These are phyloP conservation scores for Tokudaia muenninki DNA, from an alignment of 2,797 vertebrate species.

Conservation along the genomic window DNA sequence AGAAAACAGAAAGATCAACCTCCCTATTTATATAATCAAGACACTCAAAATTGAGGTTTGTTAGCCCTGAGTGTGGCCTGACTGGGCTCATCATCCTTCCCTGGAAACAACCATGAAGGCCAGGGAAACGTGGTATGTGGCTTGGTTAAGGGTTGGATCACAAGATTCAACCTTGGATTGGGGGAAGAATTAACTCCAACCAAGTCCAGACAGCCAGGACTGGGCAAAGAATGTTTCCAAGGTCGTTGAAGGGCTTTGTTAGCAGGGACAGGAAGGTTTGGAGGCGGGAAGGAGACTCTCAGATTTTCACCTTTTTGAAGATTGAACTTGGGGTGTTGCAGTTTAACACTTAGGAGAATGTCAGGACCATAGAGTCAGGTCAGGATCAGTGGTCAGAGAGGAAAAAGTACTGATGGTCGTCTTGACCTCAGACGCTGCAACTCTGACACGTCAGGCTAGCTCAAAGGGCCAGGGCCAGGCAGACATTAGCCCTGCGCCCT, in stretches of 20 bases:
- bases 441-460: background rate
- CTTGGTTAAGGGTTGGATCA: background rate
- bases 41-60: background rate
- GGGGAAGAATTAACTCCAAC: background rate
- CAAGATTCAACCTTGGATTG: background rate
- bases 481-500: background rate
- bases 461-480: background rate
- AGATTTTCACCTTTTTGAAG: background rate
- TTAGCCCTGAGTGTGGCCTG: background rate
- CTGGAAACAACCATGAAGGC: background rate
- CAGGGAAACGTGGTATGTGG: background rate
- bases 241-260: background rate
- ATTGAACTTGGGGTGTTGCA: background rate
- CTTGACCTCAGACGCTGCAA: background rate
- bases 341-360: background rate
- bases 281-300: background rate
- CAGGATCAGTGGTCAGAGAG: background rate
- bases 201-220: background rate
- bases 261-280: background rate
- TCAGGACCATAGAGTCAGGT: background rate
- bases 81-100: background rate
- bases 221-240: background rate
- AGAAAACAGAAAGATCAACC: slow-evolving; percentile 17
- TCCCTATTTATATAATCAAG: slow-evolving; percentile 3
- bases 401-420: background rate